Base-by-base conservation (phyloP, 1,140 invertebrate genomes). In the Temnothorax nylanderi region DNA sequence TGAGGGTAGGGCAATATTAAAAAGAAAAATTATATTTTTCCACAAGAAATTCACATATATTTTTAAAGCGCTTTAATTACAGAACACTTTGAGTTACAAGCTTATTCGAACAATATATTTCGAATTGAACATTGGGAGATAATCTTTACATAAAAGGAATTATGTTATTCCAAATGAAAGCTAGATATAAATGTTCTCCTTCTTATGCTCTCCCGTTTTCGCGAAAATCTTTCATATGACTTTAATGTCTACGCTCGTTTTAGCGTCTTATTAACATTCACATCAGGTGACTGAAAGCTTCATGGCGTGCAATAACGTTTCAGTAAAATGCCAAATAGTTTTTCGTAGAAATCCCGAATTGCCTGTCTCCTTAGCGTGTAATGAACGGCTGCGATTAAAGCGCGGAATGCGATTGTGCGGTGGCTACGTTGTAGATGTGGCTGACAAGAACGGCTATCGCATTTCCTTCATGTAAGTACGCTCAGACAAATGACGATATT, bases 401-500 rank as follows among this genome's bases (percentile, higher is more conserved):
- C 18, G 26, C 8, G 69, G 44, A 75, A 84, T 75, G 69, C 69
- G 78, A 82, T 72, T 82, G 67, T 47, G 80, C 41, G 37, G 6
- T 26, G 2, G 78, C 5, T 49, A 56, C 34, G 51, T 34, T 58
- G 54, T 82, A 47, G 47, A 71, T 10, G 21, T 71, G 34, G 26
- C 21, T 54, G 13, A 34, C 54, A 82, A 82, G 26, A 82, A 82
- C 67, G 64, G 21, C 78, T 71, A 81, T 71, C 37, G n/a, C 26
- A 32, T 84, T 84, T 56, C 67, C 56, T 18, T 74, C 69, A 60
- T 84, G 69, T 74, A 84, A 75, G 69, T 75, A 74, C 41, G 32
- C 11, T 2, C 69, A 4, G 69, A 84, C 69, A 84, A 84, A 84
- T 84, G 80, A 74, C 80, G 51, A 84, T 84, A 84, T 84, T 84